These are phyloP conservation scores for Mirza zaza DNA, from an alignment of 2,113 vertebrate genomes.

Conservation along the genomic window DNA sequence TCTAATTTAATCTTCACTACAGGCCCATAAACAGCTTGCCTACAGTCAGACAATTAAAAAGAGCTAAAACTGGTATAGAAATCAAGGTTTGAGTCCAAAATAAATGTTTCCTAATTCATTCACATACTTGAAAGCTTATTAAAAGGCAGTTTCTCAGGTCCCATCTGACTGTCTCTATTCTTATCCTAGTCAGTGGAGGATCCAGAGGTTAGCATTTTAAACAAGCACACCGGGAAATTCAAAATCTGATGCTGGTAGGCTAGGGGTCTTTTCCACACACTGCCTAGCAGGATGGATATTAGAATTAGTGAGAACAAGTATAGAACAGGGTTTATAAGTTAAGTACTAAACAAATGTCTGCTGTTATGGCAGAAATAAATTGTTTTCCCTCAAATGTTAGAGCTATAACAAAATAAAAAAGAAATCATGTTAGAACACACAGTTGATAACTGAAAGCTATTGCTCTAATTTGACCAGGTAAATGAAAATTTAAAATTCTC, in stretches of 20 bases:
- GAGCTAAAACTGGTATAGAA: background rate
- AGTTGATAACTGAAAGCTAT: background rate
- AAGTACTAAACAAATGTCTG: background rate
- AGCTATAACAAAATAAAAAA: background rate
- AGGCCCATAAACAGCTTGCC: background rate
- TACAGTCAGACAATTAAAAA: conserved; percentile 16
- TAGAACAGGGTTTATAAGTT: background rate
- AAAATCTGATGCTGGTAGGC: background rate
- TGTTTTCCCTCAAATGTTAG: background rate
- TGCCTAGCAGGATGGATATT: background rate
- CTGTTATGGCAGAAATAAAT: background rate
- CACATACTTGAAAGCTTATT: background rate
- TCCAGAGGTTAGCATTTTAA: background rate
- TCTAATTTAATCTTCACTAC: background rate
- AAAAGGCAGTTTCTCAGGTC: background rate
- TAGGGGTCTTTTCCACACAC: background rate
- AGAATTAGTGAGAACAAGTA: background rate
- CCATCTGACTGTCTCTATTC: background rate
- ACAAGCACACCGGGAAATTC: background rate
- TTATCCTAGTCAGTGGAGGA: background rate
- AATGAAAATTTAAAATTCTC: background rate
- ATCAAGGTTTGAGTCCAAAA: conserved; percentile 38
- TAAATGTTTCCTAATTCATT: conserved; percentile 9
- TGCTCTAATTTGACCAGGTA: background rate
- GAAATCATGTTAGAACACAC: background rate